phyloP scores from a whole-genome alignment of 2,797 vertebrate genomes.

The Lacerta agilis region DNA sequence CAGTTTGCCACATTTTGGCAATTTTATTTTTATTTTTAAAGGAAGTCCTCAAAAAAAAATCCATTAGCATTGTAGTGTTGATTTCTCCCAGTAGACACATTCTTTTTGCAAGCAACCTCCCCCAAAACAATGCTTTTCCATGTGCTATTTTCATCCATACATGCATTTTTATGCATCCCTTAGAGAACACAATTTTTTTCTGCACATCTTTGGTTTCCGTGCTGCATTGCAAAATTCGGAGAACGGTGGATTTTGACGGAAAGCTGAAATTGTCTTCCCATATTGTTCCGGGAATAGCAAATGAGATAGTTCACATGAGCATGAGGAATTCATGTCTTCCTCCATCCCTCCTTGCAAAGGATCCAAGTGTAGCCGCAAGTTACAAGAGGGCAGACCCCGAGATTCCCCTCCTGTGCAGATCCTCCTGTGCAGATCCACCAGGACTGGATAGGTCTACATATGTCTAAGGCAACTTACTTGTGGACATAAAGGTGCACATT shows the following conservation, averaged over 20 bases:
- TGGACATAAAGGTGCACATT: not conserved
- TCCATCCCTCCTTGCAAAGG: not conserved
- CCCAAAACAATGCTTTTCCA: too few species aligned
- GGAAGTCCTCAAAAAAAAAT: too few species aligned
- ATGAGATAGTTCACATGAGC: not conserved
- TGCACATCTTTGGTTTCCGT: too few species aligned
- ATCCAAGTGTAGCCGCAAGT: not conserved
- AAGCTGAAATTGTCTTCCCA: not conserved
- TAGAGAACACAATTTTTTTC: too few species aligned
- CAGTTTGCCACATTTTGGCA: too few species aligned
- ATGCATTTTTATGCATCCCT: too few species aligned
- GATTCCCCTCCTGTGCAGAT: not conserved
- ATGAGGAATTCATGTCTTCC: not conserved
- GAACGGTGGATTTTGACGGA: not conserved
- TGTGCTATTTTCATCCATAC: too few species aligned
- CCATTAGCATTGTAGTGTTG: too few species aligned
- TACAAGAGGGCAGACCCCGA: not conserved
- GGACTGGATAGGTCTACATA: not conserved
- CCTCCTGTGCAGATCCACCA: not conserved
- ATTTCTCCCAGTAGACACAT: too few species aligned
- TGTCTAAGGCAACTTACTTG: not conserved
- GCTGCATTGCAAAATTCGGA: not conserved
- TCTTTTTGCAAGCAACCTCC: too few species aligned
- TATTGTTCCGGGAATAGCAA: not conserved
- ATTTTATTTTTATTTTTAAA: too few species aligned